Conservation (phyloP, 2,797 vertebrate species). For the Sebastes oblongus region DNA sequence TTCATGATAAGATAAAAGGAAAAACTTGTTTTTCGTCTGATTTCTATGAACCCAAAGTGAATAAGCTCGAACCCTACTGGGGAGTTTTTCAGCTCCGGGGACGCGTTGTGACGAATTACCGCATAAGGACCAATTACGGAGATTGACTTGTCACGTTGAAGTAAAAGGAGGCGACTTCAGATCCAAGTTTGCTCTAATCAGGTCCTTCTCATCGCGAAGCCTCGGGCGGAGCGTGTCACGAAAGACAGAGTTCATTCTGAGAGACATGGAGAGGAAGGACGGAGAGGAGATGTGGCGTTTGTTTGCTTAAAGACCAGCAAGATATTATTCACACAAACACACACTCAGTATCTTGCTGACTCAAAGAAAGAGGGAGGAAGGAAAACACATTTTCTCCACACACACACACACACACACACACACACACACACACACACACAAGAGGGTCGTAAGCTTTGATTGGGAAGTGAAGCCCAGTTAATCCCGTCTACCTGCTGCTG, state of each 20-base stretch:
- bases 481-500: conserved; percentile 35
- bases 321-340: not conserved
- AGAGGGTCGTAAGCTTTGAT: conserved; percentile 37
- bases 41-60: conserved; percentile 12
- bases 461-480: conserved; percentile 42
- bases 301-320: conserved; percentile 23
- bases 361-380: not conserved
- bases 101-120: conserved; percentile 7
- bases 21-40: conserved; percentile 1
- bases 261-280: conserved; percentile 9
- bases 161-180: conserved; percentile 30
- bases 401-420: not conserved
- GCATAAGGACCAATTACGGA: conserved; percentile 46
- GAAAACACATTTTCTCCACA: not conserved
- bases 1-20: conserved; percentile 18
- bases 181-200: conserved; percentile 33
- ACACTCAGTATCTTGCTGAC: not conserved
- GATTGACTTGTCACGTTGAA: conserved; percentile 24
- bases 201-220: conserved; percentile 11
- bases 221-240: conserved; percentile 16
- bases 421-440: too few relatives aligned
- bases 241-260: conserved; percentile 5
- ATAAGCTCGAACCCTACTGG: not conserved
- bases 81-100: conserved; percentile 8
- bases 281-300: not conserved